Base-by-base conservation (phyloP, 1,140 invertebrate species). In the Drosophila ambigua region DNA sequence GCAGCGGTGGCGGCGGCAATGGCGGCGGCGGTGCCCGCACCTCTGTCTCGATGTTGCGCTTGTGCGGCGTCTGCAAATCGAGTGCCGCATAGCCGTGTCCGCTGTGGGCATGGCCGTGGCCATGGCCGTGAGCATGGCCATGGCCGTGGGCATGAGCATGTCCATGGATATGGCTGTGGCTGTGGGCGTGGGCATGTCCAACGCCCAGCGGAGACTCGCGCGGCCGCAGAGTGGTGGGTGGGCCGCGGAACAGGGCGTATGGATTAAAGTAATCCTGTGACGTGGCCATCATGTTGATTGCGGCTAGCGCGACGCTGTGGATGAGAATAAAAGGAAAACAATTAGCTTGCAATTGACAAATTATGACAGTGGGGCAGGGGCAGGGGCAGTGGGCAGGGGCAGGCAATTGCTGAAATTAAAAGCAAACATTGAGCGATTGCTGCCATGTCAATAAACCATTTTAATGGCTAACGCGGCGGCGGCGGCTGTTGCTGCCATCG, bases 191-290 rank as follows among this genome's bases (percentile, higher is more conserved):
- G 9, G 75, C 77, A 39, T 81, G 88, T n/a, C 65, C 78, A 15
- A 77, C 76, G 71, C 89, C 77, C 54, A 90, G 35, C 13, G 90
- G 90, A 6, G 89, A 91, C 23, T 85, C 85, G 0, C 82, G 87
- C 4, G 90, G 90, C 43, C 90, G 71, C 81, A 91, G 41, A 57
- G 84, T 79, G 24, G 88, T 80, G 41, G 90, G 84, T 35, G 90
- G 90, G 20, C 90, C 90, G 44, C 90, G 90, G 39, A 91, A 90
- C 3, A 90, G 76, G 31, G 90, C 90, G 65, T 91, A 91, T 23
- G 90, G 90, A 78, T 91, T 89, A 59, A 91, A 91, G 64, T 91
- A 91, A 77, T 91, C 88, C 64, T 90, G 89, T 73, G 90, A 91
- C 24, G 90, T 85, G 50, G 91, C 80, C 90, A 91, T 91, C 90